A percentile compares a stretch with the other conserved stretches of the same genome.
Conservation (phyloP, 2,113 vertebrate genomes). For the Epinephelus lanceolatus region DNA sequence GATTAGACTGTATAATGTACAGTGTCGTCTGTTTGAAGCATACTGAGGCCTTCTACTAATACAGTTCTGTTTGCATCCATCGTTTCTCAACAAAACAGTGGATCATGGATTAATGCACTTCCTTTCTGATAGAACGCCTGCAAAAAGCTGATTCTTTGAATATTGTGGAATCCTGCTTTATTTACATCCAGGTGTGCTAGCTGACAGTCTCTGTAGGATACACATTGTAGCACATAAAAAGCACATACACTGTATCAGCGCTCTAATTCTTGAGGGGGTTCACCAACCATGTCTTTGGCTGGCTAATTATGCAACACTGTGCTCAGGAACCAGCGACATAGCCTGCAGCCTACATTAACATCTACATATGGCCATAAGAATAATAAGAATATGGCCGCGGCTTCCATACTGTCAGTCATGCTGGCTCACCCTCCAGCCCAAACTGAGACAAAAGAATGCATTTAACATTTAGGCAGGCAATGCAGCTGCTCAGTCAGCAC, state of each 20-base stretch:
- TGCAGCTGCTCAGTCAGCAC: background rate
- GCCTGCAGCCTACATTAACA: background rate
- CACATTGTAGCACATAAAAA: background rate
- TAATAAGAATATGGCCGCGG: background rate
- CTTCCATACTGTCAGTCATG: background rate
- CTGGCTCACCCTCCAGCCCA: background rate
- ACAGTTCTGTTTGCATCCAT: background rate
- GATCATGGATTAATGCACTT: background rate
- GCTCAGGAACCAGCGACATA: background rate
- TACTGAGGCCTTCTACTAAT: too few species aligned
- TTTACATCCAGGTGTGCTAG: background rate
- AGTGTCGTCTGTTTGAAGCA: too few species aligned
- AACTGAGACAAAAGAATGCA: too few species aligned
- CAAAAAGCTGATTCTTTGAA: background rate
- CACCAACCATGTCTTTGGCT: background rate
- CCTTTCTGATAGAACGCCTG: background rate
- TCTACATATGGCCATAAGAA: background rate
- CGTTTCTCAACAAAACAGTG: background rate
- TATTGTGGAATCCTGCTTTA: background rate
- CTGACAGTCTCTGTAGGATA: background rate
- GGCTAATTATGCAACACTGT: background rate
- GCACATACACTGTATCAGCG: background rate
- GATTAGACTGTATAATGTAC: too few species aligned
- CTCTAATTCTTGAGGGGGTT: background rate
- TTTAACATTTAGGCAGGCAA: background rate